A percentile compares a stretch with the other conserved stretches of the same genome.
These are phyloP conservation scores for Sabellastarte sp. DNA, from an alignment of 2,888 invertebrate species.

Conservation along the genomic window DNA sequence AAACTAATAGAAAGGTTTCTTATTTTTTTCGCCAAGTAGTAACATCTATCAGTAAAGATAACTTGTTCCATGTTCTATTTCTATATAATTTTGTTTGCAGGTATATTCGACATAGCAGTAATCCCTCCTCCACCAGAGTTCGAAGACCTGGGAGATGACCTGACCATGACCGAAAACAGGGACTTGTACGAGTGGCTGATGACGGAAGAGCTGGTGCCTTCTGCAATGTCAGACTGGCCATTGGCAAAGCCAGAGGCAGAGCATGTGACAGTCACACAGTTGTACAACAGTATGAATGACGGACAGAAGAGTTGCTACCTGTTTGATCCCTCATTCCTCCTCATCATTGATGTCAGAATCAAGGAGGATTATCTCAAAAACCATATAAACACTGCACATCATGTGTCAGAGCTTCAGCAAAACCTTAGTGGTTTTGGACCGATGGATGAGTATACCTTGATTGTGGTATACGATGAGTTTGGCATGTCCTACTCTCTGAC, in stretches of 20 bases:
- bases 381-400: conserved; percentile 35
- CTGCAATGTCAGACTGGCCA: not conserved
- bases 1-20: no score
- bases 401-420: conserved; percentile 11
- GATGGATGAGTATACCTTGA: conserved; percentile 34
- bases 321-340: conserved; percentile 45
- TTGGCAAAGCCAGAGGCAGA: conserved; percentile 28
- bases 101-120: not conserved
- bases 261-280: conserved; percentile 35
- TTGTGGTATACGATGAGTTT: conserved; percentile 43
- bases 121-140: not conserved
- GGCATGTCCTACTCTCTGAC: conserved; percentile 21
- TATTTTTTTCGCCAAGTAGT: no score
- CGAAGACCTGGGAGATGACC: not conserved
- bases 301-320: conserved; percentile 49
- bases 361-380: conserved; percentile 29
- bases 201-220: not conserved
- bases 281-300: conserved; percentile 51
- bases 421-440: not conserved
- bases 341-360: conserved; percentile 43
- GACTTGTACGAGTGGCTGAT: not conserved
- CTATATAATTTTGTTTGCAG: no score
- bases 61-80: no score
- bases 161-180: not conserved
- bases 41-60: no score